phyloP scores from a whole-genome alignment of 1,140 invertebrate species.

The Cepaea nemoralis region DNA sequence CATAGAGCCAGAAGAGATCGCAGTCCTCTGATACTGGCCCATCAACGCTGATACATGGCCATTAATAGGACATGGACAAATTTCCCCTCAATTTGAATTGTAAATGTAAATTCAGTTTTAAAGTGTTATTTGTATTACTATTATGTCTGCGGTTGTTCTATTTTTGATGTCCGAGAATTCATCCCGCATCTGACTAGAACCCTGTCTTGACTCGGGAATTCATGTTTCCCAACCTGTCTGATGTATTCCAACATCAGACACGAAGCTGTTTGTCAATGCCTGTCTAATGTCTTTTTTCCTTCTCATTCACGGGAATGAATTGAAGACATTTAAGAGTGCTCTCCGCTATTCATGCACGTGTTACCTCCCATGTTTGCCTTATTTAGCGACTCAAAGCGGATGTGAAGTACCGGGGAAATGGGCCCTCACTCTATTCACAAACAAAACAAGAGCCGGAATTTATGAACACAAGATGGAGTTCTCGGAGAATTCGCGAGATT shows the following conservation, averaged over 20 bases:
- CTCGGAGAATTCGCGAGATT: conserved; percentile 24
- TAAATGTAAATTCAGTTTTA: too few relatives aligned
- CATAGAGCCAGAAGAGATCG: too few relatives aligned
- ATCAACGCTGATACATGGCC: too few relatives aligned
- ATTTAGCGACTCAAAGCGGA: conserved; percentile 31
- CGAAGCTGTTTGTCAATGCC: background rate
- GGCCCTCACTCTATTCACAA: conserved; percentile 33
- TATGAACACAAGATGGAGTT: conserved; percentile 35
- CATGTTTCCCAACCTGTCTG: background rate
- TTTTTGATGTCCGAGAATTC: too few relatives aligned
- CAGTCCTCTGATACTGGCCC: too few relatives aligned
- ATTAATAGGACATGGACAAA: too few relatives aligned
- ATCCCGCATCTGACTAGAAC: too few relatives aligned
- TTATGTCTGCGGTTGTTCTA: too few relatives aligned
- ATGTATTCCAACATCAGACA: background rate
- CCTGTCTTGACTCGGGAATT: background rate
- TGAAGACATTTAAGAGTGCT: conserved; percentile 19
- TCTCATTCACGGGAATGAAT: background rate
- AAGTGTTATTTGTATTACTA: too few relatives aligned
- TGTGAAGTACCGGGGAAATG: conserved; percentile 17
- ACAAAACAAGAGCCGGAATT: conserved; percentile 37
- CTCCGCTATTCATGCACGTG: conserved; percentile 30
- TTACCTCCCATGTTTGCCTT: conserved; percentile 28
- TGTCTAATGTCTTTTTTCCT: background rate
- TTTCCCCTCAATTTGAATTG: too few relatives aligned